phyloP scores from a whole-genome alignment of 2,113 vertebrate genomes.

The Lynx canadensis region DNA sequence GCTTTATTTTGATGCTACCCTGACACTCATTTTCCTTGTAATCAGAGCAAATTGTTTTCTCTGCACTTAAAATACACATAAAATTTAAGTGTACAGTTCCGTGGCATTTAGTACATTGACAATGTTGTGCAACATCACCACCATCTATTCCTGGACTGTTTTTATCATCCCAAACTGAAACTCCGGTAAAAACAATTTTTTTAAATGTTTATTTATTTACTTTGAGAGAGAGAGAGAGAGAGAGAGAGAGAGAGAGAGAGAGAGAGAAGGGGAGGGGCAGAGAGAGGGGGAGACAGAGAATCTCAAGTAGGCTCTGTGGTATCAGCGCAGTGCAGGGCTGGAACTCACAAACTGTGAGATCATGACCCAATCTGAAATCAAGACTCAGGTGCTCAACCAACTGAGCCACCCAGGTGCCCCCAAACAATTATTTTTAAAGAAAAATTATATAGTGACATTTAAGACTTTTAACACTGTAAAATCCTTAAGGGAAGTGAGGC shows the following conservation, averaged over 20 bases:
- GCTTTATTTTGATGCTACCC: not conserved
- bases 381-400: too few relatives aligned
- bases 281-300: too few relatives aligned
- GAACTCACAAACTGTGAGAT: too few relatives aligned
- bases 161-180: not conserved
- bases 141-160: not conserved
- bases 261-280: too few relatives aligned
- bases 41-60: not conserved
- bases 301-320: too few relatives aligned
- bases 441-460: not conserved
- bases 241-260: too few relatives aligned
- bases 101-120: too few relatives aligned
- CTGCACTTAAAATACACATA: not conserved
- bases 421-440: not conserved
- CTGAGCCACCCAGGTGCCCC: too few relatives aligned
- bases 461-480: not conserved
- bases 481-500: not conserved
- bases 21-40: not conserved
- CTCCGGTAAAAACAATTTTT: not conserved
- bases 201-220: too few relatives aligned
- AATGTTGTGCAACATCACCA: not conserved
- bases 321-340: too few relatives aligned
- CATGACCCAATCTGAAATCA: too few relatives aligned
- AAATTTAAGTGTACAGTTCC: not conserved
- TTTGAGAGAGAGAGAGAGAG: too few relatives aligned